These are phyloP conservation scores for Carollia perspicillata DNA, from an alignment of 2,113 vertebrate genomes.

Conservation along the genomic window DNA sequence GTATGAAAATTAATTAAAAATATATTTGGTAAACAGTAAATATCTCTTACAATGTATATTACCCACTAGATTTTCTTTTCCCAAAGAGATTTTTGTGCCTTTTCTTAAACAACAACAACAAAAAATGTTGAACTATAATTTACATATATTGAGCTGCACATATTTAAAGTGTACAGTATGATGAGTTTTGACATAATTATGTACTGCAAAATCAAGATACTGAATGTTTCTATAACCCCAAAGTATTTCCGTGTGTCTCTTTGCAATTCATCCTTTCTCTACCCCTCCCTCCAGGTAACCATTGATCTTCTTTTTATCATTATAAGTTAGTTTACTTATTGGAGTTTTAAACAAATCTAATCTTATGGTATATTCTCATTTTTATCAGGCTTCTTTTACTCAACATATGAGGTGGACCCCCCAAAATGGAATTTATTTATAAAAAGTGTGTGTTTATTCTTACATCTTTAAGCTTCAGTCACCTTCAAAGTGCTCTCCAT, in stretches of 20 bases:
- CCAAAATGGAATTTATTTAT: too few relatives aligned
- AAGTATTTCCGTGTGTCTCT: not conserved
- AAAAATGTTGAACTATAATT: not conserved
- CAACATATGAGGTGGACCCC: too few relatives aligned
- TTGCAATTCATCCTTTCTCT: not conserved
- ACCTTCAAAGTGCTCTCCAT: too few relatives aligned
- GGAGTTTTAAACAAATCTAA: not conserved
- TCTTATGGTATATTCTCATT: not conserved
- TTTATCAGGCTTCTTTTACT: not conserved
- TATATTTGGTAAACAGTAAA: not conserved
- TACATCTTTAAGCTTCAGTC: too few relatives aligned
- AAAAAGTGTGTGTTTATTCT: too few relatives aligned
- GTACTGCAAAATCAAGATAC: not conserved
- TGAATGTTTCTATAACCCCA: not conserved
- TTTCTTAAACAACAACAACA: not conserved
- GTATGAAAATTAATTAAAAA: not conserved
- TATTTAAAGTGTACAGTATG: not conserved
- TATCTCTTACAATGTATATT: not conserved
- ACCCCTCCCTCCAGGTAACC: not conserved
- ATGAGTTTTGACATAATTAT: not conserved
- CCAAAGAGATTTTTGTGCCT: not conserved
- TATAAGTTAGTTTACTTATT: not conserved
- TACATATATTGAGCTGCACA: not conserved
- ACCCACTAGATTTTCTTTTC: not conserved
- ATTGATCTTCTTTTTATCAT: not conserved